phyloP scores from a whole-genome alignment of 2,113 vertebrate species.

The Phyllostomus discolor region DNA sequence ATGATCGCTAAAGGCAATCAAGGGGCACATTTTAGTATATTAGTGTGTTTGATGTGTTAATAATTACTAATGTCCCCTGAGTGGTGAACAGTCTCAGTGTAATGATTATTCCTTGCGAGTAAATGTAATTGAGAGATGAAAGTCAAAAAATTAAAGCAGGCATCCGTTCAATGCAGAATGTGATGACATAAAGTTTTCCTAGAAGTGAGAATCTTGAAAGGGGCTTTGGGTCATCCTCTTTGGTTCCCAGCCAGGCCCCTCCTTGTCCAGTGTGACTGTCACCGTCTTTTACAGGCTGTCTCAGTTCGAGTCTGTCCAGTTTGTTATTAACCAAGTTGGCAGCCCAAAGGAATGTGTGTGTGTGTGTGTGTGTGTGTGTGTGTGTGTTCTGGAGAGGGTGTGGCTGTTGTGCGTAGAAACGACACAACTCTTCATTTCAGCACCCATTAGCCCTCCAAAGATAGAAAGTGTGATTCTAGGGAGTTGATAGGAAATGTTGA shows the following conservation, averaged over 20 bases:
- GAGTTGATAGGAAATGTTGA: not conserved
- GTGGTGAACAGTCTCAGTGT: not conserved
- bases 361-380: not conserved
- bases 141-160: not conserved
- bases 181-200: not conserved
- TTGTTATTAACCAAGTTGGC: not conserved
- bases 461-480: not conserved
- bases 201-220: not conserved
- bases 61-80: not conserved
- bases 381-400: not conserved
- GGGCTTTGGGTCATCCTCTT: not conserved
- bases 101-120: not conserved
- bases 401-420: not conserved
- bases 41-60: conserved; percentile 3
- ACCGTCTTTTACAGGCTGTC: not conserved
- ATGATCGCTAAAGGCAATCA: not conserved
- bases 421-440: not conserved
- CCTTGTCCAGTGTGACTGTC: not conserved
- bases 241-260: not conserved
- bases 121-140: not conserved
- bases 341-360: not conserved
- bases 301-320: not conserved
- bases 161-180: not conserved
- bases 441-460: too few relatives aligned
- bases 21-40: not conserved